phyloP scores from a whole-genome alignment of 2,797 vertebrate genomes.

The Oreortyx pictus region DNA sequence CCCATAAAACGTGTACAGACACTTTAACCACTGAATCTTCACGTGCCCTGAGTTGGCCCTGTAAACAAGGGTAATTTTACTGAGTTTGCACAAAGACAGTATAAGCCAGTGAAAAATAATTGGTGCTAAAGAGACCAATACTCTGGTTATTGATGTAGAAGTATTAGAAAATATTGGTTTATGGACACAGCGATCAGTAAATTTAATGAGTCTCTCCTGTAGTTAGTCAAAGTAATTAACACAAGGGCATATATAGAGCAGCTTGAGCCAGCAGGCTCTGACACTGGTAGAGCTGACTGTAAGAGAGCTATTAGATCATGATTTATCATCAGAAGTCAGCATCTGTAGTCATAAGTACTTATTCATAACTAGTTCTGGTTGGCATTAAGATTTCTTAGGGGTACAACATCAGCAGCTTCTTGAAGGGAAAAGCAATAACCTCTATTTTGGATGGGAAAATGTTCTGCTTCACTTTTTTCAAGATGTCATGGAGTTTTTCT shows the following conservation, averaged over 20 bases:
- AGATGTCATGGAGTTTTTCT: background rate
- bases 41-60: background rate
- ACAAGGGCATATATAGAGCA: slow-evolving; percentile 62
- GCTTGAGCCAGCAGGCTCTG: slow-evolving; percentile 46
- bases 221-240: slow-evolving; percentile 83
- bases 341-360: slow-evolving; percentile 27
- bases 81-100: background rate
- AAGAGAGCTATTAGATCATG: slow-evolving; percentile 65
- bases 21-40: background rate
- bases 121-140: background rate
- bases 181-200: slow-evolving; percentile 70
- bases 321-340: slow-evolving; percentile 69
- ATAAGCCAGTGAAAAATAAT: background rate
- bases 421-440: background rate
- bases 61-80: background rate
- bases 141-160: slow-evolving; percentile 32
- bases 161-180: slow-evolving; percentile 63
- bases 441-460: background rate
- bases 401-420: background rate
- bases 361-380: slow-evolving; percentile 58
- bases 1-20: background rate
- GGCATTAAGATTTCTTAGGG: background rate
- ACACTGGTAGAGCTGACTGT: slow-evolving; percentile 43
- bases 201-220: slow-evolving; percentile 77
- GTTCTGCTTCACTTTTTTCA: background rate